phyloP scores from a whole-genome alignment of 2,113 vertebrate species.

The Sinocyclocheilus maitianheensis region DNA sequence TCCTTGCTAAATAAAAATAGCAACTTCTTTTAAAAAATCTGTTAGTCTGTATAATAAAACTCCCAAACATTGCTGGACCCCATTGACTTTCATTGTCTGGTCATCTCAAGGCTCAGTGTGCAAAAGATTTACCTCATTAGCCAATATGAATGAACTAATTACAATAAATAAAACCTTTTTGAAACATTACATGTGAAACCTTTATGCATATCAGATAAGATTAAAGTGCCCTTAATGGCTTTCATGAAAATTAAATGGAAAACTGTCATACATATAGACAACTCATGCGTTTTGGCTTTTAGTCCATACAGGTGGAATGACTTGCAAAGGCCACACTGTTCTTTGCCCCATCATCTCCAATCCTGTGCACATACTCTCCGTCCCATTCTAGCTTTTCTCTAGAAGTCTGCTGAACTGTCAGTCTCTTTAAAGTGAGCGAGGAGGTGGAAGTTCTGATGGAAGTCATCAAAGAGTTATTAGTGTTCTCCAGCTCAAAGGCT shows the following conservation, averaged over 20 bases:
- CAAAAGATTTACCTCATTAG: background rate
- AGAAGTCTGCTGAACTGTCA: conserved; percentile 20
- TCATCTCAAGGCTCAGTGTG: background rate
- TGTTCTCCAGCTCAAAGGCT: conserved; percentile 29
- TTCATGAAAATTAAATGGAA: background rate
- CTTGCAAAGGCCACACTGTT: background rate
- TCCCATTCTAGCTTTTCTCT: conserved; percentile 35
- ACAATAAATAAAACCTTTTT: background rate
- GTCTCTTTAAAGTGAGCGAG: conserved; percentile 28
- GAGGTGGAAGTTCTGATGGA: conserved; percentile 28
- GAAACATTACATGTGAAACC: background rate
- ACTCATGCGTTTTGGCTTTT: background rate
- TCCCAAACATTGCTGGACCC: background rate
- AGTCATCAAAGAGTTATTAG: conserved; percentile 33
- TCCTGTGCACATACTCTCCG: background rate
- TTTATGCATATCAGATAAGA: no score
- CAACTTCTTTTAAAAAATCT: background rate
- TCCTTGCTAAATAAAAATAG: background rate
- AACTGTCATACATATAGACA: background rate
- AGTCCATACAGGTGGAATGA: background rate
- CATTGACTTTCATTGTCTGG: background rate
- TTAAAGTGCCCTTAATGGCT: background rate
- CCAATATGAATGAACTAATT: background rate
- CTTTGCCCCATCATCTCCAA: background rate
- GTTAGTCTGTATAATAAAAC: background rate